Base-by-base conservation (phyloP, 2,113 vertebrate species). In the Psilopsiagon aurifrons region DNA sequence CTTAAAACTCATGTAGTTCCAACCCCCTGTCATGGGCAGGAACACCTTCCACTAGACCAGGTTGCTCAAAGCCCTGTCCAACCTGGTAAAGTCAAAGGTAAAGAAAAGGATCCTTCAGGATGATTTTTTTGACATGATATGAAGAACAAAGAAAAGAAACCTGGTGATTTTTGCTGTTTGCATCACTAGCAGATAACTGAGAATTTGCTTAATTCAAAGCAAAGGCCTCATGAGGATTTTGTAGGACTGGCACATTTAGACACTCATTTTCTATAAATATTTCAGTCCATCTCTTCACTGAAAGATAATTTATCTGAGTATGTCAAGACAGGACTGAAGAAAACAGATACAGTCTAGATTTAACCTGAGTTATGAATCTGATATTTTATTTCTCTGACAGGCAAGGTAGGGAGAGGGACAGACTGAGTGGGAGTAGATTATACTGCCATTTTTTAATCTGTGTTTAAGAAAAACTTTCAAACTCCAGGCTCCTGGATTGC, bases 311-410 rank as follows among this genome's bases (percentile, higher is more conserved):
- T 84, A 79, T 85, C 47, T 29, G 19, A 69, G 24, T 62, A 37
- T 27, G 35, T 62, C 59, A 89, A 93, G 79, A 75, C 15, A 85
- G 17, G 37, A 74, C 37, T 90, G 17, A 59, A 89, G 41, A 60
- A 83, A 69, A 2, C 13, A 59, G 52, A 75, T 84, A 55, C 2
- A 80, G 63, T 35, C 35, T 54, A 83, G 37, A 82, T 91, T 83
- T 95, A 41, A 88, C 46, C 33, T 47, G 52, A 86, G 17, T 95
- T 94, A 62, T 22, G 49, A 90, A 86, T 86, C 49, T 93, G 29
- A 46, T 81, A 6, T 88, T 86, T 89, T 60, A 80, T 88, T 90
- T 78, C 37, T 92, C 68, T 92, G 74, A 70, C 27, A 79, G 63
- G 69, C 90, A 73, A 18, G 8, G 5, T 44, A 76, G 59, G 52